A percentile compares a stretch with the other conserved stretches of the same genome.
Evolutionary conservation across 2,888 invertebrate species (phyloP).

Genomic region (Ophioninae sp.): DNA sequence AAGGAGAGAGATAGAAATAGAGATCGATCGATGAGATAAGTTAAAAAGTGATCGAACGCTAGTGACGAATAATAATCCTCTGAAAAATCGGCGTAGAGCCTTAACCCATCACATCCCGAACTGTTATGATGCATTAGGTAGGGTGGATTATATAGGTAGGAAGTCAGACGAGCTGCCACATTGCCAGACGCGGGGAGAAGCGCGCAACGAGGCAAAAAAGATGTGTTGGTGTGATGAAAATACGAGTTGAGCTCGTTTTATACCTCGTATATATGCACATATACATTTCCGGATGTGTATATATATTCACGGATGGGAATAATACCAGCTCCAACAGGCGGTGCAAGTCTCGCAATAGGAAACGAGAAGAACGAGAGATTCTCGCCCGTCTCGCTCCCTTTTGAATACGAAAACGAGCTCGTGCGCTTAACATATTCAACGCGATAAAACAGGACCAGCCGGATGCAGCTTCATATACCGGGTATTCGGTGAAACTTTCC

Average conservation of each 20-base stretch:
- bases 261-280: slow-evolving; percentile 18
- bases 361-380: slow-evolving; percentile 40
- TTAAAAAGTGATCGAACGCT: background rate
- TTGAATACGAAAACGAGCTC: slow-evolving; percentile 60
- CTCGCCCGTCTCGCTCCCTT: slow-evolving; percentile 44
- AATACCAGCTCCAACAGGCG: slow-evolving; percentile 41
- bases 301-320: slow-evolving; percentile 19
- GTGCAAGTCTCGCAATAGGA: slow-evolving; percentile 25
- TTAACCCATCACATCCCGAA: background rate
- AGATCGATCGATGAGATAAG: background rate
- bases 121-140: slow-evolving; percentile 16
- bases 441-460: slow-evolving; percentile 40
- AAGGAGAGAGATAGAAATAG: slow-evolving; percentile 6
- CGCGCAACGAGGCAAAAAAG: background rate
- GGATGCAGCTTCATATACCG: slow-evolving; percentile 51
- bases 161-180: slow-evolving; percentile 28
- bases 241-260: slow-evolving; percentile 32
- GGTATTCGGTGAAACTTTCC: background rate
- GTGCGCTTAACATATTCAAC: slow-evolving; percentile 60
- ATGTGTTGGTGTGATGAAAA: slow-evolving; percentile 33
- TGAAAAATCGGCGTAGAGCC: background rate
- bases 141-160: slow-evolving; percentile 11
- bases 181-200: background rate
- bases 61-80: background rate
- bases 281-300: slow-evolving; percentile 10